These are phyloP conservation scores for Nettapus auritus DNA, from an alignment of 2,113 vertebrate species.

Conservation along the genomic window DNA sequence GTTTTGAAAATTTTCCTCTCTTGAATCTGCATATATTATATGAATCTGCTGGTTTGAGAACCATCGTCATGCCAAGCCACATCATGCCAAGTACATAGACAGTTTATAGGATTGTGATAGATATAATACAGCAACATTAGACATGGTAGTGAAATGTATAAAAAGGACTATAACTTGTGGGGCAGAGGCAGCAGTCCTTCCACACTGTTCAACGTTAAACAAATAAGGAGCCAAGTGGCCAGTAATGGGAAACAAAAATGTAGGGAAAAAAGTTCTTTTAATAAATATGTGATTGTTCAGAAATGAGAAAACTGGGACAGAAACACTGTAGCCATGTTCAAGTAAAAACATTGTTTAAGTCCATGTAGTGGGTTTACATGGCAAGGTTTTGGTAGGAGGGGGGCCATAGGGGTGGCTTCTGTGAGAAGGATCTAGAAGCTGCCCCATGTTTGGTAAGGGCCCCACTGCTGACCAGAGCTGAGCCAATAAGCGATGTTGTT, in stretches of 20 bases:
- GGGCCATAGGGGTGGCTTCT: too few relatives aligned
- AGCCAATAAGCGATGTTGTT: too few relatives aligned
- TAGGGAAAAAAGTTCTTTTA: neutral
- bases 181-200: neutral
- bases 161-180: neutral
- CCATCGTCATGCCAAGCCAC: neutral
- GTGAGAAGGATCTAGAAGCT: too few relatives aligned
- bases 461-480: too few relatives aligned
- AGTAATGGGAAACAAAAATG: neutral
- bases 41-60: neutral
- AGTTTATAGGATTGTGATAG: neutral
- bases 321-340: neutral
- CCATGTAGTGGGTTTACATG: too few relatives aligned
- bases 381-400: too few relatives aligned
- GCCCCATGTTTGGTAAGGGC: too few relatives aligned
- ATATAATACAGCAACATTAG: neutral
- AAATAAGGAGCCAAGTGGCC: neutral
- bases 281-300: neutral
- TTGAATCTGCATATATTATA: neutral
- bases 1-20: neutral
- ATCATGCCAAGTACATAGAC: neutral
- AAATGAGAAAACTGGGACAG: neutral
- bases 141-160: neutral
- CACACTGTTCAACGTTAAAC: fast-evolving
- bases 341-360: neutral